A percentile compares a stretch with the other conserved stretches of the same genome.
Conservation (phyloP, 30 jellyfish, hydroid and myxozoan species). For the Turritopsis dohrnii region DNA sequence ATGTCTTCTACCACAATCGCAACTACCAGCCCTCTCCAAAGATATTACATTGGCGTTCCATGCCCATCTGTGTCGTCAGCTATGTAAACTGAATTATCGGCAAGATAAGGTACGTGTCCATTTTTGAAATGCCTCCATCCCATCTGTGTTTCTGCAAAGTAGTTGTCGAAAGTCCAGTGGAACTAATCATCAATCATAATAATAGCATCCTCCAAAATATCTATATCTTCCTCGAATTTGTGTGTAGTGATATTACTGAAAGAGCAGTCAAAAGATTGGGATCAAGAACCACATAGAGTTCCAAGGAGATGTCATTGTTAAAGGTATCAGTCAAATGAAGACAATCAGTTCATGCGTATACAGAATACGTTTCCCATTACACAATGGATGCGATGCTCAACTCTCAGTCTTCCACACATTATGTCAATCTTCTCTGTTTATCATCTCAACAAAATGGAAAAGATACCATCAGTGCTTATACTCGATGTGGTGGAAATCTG, state of each 20-base stretch:
- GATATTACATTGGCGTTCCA: conserved; percentile 3
- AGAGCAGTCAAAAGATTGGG: conserved; percentile 28
- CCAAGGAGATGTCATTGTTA: neutral
- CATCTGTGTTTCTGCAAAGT: neutral
- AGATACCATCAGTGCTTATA: conserved; percentile 4
- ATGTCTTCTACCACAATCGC: conserved; percentile 8
- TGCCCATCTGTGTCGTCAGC: no score
- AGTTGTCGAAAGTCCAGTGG: neutral
- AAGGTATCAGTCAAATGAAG: conserved; percentile 15
- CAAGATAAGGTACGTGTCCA: no score
- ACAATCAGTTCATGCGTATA: conserved; percentile 1
- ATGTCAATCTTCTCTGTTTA: conserved; percentile 5
- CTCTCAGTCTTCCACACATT: conserved; percentile 9
- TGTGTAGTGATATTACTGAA: conserved; percentile 7
- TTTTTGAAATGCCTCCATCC: no score
- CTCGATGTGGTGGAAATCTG: neutral
- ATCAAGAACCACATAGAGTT: conserved; percentile 12
- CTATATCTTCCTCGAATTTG: conserved; percentile 6
- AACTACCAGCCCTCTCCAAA: conserved; percentile 15
- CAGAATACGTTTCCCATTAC: neutral
- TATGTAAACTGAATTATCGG: no score
- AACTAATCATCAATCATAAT: neutral
- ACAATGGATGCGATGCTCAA: neutral
- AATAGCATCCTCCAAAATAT: conserved; percentile 19
- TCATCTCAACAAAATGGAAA: conserved; percentile 3